A percentile compares a stretch with the other conserved stretches of the same genome.
These are phyloP conservation scores for Megalonaias nervosa DNA, from an alignment of 1,140 invertebrate genomes.

Conservation along the genomic window DNA sequence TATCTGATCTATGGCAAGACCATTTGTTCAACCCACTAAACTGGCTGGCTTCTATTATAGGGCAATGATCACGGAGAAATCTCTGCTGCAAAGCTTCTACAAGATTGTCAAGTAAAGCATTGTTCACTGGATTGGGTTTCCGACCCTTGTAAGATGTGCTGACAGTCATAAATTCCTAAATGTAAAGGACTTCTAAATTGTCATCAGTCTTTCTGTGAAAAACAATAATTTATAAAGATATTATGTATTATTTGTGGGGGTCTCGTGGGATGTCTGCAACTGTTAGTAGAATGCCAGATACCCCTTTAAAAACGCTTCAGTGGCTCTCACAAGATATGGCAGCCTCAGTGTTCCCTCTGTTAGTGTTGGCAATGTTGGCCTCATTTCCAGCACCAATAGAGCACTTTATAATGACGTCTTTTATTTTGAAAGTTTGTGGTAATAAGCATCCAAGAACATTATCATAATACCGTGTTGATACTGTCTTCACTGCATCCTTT, in stretches of 20 bases:
- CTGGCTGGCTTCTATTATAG: not conserved
- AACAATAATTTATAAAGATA: not conserved
- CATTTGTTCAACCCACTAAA: not conserved
- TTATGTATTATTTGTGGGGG: not conserved
- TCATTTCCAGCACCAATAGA: not conserved
- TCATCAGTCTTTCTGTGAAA: not conserved
- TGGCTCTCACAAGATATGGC: slow-evolving; percentile 8
- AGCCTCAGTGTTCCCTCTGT: slow-evolving; percentile 19
- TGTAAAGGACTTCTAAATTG: not conserved
- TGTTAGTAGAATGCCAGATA: slow-evolving; percentile 6
- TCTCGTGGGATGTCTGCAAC: slow-evolving; percentile 22
- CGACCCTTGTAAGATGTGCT: not conserved
- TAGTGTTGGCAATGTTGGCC: not conserved
- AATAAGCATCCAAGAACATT: too few species aligned
- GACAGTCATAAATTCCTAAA: not conserved
- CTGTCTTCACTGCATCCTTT: too few species aligned
- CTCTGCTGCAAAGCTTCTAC: not conserved
- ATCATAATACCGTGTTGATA: too few species aligned
- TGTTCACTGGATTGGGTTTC: not conserved
- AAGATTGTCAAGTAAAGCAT: not conserved
- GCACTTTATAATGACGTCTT: slow-evolving; percentile 13
- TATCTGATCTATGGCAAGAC: not conserved
- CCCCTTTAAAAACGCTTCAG: not conserved
- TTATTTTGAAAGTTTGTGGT: slow-evolving; percentile 4
- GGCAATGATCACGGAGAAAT: not conserved